Evolutionary conservation across 2,113 vertebrate species (phyloP).

Genomic region (Thermophis baileyi): DNA sequence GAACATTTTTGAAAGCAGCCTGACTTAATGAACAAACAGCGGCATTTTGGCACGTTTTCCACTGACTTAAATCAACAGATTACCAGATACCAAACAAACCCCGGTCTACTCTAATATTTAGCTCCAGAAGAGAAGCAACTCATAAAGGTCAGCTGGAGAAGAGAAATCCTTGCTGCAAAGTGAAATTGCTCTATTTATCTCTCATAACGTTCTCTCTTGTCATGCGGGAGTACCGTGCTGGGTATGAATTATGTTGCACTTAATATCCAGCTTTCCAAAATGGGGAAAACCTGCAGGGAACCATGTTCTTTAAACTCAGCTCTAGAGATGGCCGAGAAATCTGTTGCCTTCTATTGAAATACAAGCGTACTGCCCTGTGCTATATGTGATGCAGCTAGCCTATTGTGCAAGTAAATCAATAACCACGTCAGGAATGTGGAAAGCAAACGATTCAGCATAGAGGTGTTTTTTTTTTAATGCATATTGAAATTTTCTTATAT

Average conservation of each 20-base stretch:
- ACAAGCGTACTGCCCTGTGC: background rate
- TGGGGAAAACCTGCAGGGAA: background rate
- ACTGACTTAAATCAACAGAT: background rate
- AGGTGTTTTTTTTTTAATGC: background rate
- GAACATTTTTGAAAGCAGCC: background rate
- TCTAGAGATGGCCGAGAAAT: background rate
- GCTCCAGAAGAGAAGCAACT: background rate
- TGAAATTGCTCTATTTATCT: background rate
- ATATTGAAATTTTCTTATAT: background rate
- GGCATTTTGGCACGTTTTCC: too few relatives aligned
- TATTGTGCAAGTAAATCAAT: background rate
- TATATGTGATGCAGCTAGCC: background rate
- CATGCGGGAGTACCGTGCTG: background rate
- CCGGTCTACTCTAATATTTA: background rate
- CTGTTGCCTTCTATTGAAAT: background rate
- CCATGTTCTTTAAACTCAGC: background rate
- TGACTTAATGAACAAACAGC: background rate
- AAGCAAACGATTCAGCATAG: background rate
- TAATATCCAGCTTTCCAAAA: background rate
- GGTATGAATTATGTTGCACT: background rate
- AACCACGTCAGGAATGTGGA: background rate
- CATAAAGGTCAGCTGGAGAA: background rate
- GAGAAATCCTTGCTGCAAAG: background rate
- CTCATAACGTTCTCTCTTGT: background rate
- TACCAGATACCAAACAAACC: background rate